Evolutionary conservation across 2,797 vertebrate genomes (phyloP), one percentile per base, ranked within the genome.

Genomic region (Gymnothorax reevesii): DNA sequence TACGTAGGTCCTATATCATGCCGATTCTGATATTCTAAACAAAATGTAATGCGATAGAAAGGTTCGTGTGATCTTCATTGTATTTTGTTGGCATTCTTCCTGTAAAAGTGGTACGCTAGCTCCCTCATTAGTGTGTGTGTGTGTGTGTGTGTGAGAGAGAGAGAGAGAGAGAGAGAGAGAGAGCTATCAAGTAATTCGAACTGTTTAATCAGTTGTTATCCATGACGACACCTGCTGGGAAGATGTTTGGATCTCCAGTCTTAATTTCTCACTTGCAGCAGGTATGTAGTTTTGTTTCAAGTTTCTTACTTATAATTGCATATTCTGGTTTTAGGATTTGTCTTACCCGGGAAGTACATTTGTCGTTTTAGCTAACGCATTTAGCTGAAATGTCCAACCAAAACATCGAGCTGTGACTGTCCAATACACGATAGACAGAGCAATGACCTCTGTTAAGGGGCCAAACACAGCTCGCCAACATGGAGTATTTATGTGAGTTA

Each of bases 151-250:
- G 80, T 83, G 80, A 57, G 84, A 13, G 69, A 12, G 69, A 17
- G 33, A 12, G 73, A 49, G 83, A 83, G 82, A 27, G 83, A 64
- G 3, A 64, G 73, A 49, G 73, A 49, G 17, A 15, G 73, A 13
- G 42, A 73, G 69, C 25, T 49, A 77, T 62, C 59, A 62, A 13
- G 59, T 62, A 20, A 20, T 52, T 54, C 54, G 75, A 8, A 54
- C 75, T 12, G n/a, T 52, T 62, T 25, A 42, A 85, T 42, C 69
- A 75, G 55, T 57, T 83, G 27, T 84, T 85, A 60, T 85, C 64
- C 83, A 7, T 59, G 60, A 62, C 77, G 87, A 85, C 84, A 66
- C 84, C 87, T 84, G 82, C 71, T 59, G 83, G 83, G 3, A n/a
- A 27, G 71, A 12, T 66, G 42, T 25, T 49, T 57, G 54, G 6